phyloP scores from a whole-genome alignment of 1,140 invertebrate genomes.

The Drosophila ananassae region DNA sequence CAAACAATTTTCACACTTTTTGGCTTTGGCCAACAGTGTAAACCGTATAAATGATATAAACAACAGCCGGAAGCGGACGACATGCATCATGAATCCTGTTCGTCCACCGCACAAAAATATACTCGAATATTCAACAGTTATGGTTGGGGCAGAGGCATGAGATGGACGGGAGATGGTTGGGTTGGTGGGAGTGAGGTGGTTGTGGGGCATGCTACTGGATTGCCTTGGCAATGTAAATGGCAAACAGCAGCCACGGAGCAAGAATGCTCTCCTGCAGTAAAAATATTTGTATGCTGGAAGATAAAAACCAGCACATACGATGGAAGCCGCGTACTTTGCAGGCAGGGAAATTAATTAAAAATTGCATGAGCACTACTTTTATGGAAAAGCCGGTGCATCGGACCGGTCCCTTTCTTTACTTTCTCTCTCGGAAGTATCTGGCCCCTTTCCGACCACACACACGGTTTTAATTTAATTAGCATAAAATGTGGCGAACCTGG shows the following conservation, averaged over 20 bases:
- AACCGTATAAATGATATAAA: conserved; percentile 66
- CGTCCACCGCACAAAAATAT: conserved; percentile 40
- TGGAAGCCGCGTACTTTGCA: not conserved
- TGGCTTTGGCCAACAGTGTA: conserved; percentile 41
- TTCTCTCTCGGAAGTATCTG: conserved; percentile 22
- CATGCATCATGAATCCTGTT: conserved; percentile 26
- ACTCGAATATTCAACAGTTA: conserved; percentile 69
- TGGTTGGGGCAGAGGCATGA: conserved; percentile 4
- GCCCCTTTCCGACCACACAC: conserved; percentile 32
- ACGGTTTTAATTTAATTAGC: conserved; percentile 42
- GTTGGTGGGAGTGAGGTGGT: not conserved
- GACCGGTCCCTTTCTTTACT: conserved; percentile 11
- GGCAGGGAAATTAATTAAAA: conserved; percentile 71
- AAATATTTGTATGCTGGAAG: conserved; percentile 18
- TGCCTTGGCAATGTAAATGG: conserved; percentile 48
- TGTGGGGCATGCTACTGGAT: not conserved
- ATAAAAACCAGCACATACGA: conserved; percentile 29
- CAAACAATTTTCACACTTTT: conserved; percentile 64
- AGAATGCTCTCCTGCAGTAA: conserved; percentile 6
- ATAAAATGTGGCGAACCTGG: not conserved
- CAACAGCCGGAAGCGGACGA: conserved; percentile 38
- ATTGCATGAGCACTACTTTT: conserved; percentile 57
- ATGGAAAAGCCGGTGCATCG: conserved; percentile 4
- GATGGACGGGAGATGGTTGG: not conserved
- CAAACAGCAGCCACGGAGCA: conserved; percentile 4